Evolutionary conservation across 1,140 invertebrate genomes (phyloP).

Genomic region (Nebria ingens): DNA sequence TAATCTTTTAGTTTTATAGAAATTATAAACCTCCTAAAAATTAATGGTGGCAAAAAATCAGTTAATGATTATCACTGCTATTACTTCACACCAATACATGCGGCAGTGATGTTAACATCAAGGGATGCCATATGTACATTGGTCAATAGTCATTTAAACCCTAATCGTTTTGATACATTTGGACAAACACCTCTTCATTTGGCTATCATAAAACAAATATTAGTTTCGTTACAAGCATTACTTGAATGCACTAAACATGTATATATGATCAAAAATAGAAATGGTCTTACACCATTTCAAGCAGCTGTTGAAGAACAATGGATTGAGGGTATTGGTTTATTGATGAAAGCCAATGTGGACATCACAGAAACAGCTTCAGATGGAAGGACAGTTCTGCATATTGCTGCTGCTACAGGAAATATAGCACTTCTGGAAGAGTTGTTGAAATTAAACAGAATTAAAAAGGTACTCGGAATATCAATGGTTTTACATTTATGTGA

Average conservation of each 20-base stretch:
- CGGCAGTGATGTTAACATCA: not conserved
- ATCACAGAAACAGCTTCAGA: constrained; percentile 38
- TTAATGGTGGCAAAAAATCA: not conserved
- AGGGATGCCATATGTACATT: not conserved
- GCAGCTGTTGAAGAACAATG: not conserved
- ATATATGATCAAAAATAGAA: not conserved
- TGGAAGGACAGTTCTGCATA: constrained; percentile 44
- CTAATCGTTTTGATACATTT: not conserved
- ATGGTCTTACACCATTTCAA: not conserved
- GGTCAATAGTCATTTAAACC: not conserved
- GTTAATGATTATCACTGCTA: not conserved
- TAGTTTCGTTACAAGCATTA: not conserved
- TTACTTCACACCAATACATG: not conserved
- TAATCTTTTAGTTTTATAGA: constrained; percentile 4
- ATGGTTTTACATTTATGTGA: too few species aligned
- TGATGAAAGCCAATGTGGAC: not conserved
- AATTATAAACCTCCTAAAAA: not conserved
- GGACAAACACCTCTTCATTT: not conserved
- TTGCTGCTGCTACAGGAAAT: constrained; percentile 47
- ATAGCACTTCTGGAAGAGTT: constrained; percentile 50
- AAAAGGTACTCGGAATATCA: too few species aligned
- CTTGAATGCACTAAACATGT: not conserved
- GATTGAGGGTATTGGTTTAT: not conserved
- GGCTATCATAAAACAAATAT: not conserved
- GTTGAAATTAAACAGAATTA: constrained; percentile 21